phyloP scores from a whole-genome alignment of 2,113 vertebrate genomes.

The Todiramphus saurophagus region DNA sequence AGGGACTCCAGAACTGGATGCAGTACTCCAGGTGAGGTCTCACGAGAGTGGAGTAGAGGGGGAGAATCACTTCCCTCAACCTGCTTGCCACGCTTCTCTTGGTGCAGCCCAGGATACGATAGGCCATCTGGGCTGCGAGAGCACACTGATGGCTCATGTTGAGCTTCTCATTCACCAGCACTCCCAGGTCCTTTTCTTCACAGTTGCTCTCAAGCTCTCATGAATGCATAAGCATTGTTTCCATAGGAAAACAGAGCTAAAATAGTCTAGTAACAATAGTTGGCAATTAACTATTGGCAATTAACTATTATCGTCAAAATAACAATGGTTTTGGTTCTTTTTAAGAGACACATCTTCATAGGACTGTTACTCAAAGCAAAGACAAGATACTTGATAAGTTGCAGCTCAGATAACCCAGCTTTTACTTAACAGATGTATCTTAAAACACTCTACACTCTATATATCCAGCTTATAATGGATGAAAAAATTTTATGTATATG shows the following conservation, averaged over 20 bases:
- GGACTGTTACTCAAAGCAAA: background rate
- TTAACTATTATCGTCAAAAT: background rate
- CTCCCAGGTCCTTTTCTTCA: no score
- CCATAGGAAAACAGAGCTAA: background rate
- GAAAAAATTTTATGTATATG: background rate
- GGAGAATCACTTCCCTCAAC: no score
- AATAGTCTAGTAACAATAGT: background rate
- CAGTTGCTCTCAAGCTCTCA: no score
- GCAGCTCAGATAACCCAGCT: background rate
- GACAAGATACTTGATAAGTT: background rate
- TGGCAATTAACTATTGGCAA: background rate
- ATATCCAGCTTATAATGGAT: background rate
- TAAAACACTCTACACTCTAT: background rate
- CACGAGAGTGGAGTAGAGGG: no score
- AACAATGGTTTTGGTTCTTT: background rate
- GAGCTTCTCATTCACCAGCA: no score
- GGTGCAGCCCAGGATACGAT: no score
- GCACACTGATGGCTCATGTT: no score
- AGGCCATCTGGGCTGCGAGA: no score
- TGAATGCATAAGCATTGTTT: background rate
- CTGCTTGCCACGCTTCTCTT: no score
- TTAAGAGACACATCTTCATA: background rate
- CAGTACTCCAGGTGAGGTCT: no score
- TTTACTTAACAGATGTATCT: background rate
- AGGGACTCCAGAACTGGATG: no score